Evolutionary conservation across 2,113 vertebrate species (phyloP).

Genomic region (Probosciger aterrimus): DNA sequence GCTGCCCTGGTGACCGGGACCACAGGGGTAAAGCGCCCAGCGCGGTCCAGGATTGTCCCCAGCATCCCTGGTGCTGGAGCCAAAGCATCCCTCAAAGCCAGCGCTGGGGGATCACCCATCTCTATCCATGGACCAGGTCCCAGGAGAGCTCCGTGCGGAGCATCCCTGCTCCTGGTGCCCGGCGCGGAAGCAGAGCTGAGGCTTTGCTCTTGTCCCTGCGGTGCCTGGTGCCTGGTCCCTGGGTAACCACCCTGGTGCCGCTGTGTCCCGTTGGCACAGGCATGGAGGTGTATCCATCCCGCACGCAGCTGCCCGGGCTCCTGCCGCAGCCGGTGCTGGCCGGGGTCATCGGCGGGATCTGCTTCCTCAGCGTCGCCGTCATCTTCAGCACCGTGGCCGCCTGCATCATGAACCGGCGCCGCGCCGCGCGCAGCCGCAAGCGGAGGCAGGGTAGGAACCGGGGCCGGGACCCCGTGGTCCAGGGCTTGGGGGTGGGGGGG

Average conservation of each 20-base stretch:
- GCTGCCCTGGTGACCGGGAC: too few species aligned
- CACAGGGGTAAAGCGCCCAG: background rate
- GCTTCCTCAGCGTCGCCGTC: conserved; percentile 89
- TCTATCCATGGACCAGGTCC: rapidly evolving
- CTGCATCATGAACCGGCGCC: conserved; percentile 86
- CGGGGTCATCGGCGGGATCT: conserved; percentile 86
- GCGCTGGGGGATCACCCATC: rapidly evolving
- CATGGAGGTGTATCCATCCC: conserved; percentile 88
- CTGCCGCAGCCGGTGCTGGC: conserved; percentile 88
- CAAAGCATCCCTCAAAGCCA: background rate
- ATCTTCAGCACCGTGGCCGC: conserved; percentile 85
- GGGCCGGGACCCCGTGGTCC: background rate
- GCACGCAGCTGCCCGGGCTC: conserved; percentile 81
- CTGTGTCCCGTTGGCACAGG: conserved; percentile 66
- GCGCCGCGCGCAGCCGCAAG: conserved; percentile 63
- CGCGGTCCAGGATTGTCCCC: background rate
- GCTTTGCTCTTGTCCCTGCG: background rate
- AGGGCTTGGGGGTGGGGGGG: background rate
- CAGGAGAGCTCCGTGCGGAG: background rate
- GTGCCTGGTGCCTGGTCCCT: background rate
- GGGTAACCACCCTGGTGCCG: background rate
- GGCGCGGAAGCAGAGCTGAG: too few species aligned
- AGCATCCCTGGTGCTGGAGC: background rate
- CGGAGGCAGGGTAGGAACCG: background rate
- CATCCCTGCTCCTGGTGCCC: background rate